phyloP scores from a whole-genome alignment of 2,888 invertebrate genomes.

The Chloroclysta siterata region DNA sequence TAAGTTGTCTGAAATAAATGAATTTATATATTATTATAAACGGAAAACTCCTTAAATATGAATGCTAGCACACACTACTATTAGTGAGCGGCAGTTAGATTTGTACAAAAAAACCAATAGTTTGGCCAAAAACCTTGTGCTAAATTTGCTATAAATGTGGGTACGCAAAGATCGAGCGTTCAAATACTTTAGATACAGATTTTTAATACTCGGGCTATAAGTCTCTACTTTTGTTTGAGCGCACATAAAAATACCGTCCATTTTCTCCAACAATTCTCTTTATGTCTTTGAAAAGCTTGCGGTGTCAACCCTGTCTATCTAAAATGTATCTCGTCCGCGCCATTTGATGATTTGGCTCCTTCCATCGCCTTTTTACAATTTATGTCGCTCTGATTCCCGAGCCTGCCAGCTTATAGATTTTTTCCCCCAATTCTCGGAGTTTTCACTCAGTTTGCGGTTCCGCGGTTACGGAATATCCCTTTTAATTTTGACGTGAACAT shows the following conservation, averaged over 20 bases:
- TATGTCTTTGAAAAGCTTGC: conserved; percentile 15
- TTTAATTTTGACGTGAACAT: conserved; percentile 17
- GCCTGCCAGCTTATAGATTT: conserved; percentile 55
- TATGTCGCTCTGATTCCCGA: conserved; percentile 63
- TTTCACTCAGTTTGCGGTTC: conserved; percentile 26
- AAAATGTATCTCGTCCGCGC: conserved; percentile 76
- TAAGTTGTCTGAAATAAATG: too few relatives aligned
- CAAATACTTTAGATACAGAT: neutral
- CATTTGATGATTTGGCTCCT: conserved; percentile 76
- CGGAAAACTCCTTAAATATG: too few relatives aligned
- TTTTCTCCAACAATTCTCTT: conserved; percentile 7
- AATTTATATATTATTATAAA: too few relatives aligned
- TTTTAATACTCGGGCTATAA: neutral
- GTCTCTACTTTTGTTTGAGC: neutral
- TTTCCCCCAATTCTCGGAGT: conserved; percentile 20
- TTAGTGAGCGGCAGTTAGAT: too few relatives aligned
- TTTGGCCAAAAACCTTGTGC: neutral
- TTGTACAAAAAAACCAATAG: too few relatives aligned
- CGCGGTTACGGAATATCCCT: conserved; percentile 24
- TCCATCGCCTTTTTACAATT: conserved; percentile 69
- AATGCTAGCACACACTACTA: too few relatives aligned
- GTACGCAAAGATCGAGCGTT: neutral
- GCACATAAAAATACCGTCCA: conserved; percentile 4
- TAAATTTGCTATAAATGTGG: neutral
- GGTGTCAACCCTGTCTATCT: conserved; percentile 63